Base-by-base conservation (phyloP, 2,888 invertebrate genomes). In the Xanthia icteritia region DNA sequence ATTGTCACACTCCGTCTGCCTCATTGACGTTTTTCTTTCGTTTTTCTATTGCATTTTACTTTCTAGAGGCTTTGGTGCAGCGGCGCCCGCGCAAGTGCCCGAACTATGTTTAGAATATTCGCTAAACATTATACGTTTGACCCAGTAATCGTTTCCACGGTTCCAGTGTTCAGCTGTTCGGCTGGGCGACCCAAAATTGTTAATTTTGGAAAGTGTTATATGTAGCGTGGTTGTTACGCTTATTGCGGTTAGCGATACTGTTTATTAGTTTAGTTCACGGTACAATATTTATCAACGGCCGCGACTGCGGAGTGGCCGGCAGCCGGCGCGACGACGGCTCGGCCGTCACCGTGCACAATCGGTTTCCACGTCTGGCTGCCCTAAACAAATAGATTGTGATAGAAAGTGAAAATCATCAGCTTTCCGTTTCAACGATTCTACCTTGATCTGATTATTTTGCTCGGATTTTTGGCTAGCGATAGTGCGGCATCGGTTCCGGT, bases 371-470 rank as follows among this genome's bases (percentile, higher is more conserved):
- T 73, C 72, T 72, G 58, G 69, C 70, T 54, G 45, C 67, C 79
- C 81, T 84, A 80, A 85, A 78, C 82, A 78, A 78, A 86, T 82
- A 82, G 76, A 83, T 81, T 76, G 73, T 73, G 73, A 76, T 88
- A 83, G 86, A 87, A 89, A 89, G 88, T 85, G 84, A 87, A 84
- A 85, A 86, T 73, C 76, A 83, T 73, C 76, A 86, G 86, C 83
- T 90, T 87, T 87, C 86, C 69, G 82, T 89, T 85, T 86, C 86
- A 85, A 81, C 84, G 82, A 83, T 84, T 90, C 94, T 92, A 94
- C 95, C 95, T 95, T 95, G 95, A 94, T 95, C 95, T 89, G 94
- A 94, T 94, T 94, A 92, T 94, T 92, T 89, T 83, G 92, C 91
- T 90, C 91, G 90, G 92, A 92, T 92, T 94, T 93, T 95, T 94